Evolutionary conservation across 1,140 invertebrate genomes (phyloP).

Genomic region (Ericerus pela): DNA sequence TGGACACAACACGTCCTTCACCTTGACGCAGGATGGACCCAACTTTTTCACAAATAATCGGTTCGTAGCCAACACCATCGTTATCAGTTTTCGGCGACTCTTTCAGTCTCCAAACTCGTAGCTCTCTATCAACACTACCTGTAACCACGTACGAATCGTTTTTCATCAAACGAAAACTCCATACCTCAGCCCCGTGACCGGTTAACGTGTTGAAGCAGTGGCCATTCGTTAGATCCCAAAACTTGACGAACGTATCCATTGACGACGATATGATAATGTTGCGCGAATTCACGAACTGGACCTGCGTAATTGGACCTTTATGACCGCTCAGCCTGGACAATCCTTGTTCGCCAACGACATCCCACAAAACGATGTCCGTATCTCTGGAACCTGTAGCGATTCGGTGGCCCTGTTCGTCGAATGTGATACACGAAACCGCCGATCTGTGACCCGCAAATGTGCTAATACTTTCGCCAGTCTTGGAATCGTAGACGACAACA

Average conservation of each 20-base stretch:
- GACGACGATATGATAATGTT: slow-evolving; percentile 77
- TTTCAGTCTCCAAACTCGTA: slow-evolving; percentile 64
- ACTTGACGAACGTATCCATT: slow-evolving; percentile 89
- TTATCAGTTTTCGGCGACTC: slow-evolving; percentile 27
- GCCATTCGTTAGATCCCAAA: slow-evolving; percentile 91
- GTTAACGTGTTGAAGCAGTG: slow-evolving; percentile 90
- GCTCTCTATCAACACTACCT: slow-evolving; percentile 66
- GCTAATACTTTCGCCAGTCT: slow-evolving; percentile 49
- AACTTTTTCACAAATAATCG: slow-evolving; percentile 53
- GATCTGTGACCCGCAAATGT: slow-evolving; percentile 80
- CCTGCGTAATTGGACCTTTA: slow-evolving; percentile 78
- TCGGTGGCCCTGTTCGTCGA: slow-evolving; percentile 61
- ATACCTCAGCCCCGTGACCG: slow-evolving; percentile 66
- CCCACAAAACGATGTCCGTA: slow-evolving; percentile 88
- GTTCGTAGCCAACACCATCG: slow-evolving; percentile 34
- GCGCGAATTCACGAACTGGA: slow-evolving; percentile 56
- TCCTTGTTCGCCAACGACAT: slow-evolving; percentile 80
- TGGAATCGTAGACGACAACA: slow-evolving; percentile 64
- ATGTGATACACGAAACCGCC: slow-evolving; percentile 64
- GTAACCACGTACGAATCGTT: slow-evolving; percentile 69
- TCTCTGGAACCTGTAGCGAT: slow-evolving; percentile 80
- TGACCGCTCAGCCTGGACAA: slow-evolving; percentile 80
- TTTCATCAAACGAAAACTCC: slow-evolving; percentile 63
- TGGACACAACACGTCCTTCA: slow-evolving; percentile 51
- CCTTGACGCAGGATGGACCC: slow-evolving; percentile 62